Percentiles rank a stretch among this genome's conserved stretches.
Conservation (phyloP, 1,140 invertebrate species). For the Lepidurus packardi region DNA sequence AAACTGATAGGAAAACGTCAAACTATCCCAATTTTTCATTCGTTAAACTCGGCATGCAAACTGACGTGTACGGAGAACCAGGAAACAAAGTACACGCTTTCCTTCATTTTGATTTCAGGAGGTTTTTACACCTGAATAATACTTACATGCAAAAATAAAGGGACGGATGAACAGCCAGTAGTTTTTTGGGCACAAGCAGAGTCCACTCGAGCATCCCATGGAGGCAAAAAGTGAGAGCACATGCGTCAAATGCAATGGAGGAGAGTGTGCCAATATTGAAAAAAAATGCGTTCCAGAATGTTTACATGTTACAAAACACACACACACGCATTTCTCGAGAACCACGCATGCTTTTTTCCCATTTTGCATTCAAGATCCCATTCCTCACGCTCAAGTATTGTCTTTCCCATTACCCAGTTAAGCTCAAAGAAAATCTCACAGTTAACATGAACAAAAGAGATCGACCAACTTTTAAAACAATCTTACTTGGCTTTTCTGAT, state of each 20-base stretch:
- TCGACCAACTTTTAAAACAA: not conserved
- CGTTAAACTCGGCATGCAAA: too few species aligned
- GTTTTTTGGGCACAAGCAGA: not conserved
- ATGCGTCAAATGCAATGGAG: slow-evolving; percentile 23
- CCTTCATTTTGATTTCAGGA: too few species aligned
- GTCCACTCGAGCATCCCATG: slow-evolving; percentile 16
- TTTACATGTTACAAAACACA: not conserved
- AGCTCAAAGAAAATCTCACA: not conserved
- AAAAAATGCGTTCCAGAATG: not conserved
- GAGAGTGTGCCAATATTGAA: not conserved
- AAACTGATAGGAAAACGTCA: too few species aligned
- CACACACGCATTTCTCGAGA: not conserved
- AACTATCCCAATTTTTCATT: too few species aligned
- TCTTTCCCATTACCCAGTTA: not conserved
- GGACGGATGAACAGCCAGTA: not conserved
- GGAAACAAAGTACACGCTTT: too few species aligned
- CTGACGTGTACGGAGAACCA: too few species aligned
- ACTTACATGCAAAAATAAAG: too few species aligned
- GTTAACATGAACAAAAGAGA: slow-evolving; percentile 24
- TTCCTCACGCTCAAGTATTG: too few species aligned
- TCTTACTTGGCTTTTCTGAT: slow-evolving; percentile 47
- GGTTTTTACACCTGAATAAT: too few species aligned
- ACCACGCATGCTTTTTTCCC: too few species aligned
- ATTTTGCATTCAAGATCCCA: too few species aligned
- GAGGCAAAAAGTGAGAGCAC: slow-evolving; percentile 21